Evolutionary conservation across 2,888 invertebrate species (phyloP).

Genomic region (Eristalis pertinax): DNA sequence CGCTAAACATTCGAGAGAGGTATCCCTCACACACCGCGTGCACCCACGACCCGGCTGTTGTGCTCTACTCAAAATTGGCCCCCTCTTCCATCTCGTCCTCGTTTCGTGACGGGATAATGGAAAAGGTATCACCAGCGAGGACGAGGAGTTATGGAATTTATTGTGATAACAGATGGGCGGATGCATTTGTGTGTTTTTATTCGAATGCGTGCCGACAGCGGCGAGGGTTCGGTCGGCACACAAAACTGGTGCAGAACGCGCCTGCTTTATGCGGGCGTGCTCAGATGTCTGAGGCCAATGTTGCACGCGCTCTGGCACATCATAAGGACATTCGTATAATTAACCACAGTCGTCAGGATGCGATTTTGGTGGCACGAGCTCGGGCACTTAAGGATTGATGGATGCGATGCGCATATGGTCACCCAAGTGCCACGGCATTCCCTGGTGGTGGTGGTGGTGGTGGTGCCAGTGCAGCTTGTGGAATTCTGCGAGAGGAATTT

Average conservation of each 20-base stretch:
- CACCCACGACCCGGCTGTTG: slow-evolving; percentile 63
- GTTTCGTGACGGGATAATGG: slow-evolving; percentile 28
- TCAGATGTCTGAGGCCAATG: neutral
- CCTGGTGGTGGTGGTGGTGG: neutral
- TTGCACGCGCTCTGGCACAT: slow-evolving; percentile 48
- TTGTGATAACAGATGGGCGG: slow-evolving; percentile 72
- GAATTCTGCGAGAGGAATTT: slow-evolving; percentile 35
- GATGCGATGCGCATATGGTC: slow-evolving; percentile 54
- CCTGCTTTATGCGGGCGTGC: slow-evolving; percentile 61
- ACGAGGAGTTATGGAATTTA: slow-evolving; percentile 59
- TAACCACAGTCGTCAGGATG: slow-evolving; percentile 41
- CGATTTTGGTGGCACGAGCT: slow-evolving; percentile 33
- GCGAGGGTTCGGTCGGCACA: neutral
- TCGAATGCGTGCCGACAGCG: slow-evolving; percentile 35
- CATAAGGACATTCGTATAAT: slow-evolving; percentile 19
- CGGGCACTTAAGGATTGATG: slow-evolving; percentile 34
- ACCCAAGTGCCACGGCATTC: slow-evolving; percentile 27
- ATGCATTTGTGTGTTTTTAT: slow-evolving; percentile 56
- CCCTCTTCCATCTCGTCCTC: neutral
- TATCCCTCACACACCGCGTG: too few species aligned
- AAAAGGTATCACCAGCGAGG: slow-evolving; percentile 37
- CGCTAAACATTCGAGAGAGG: slow-evolving; percentile 43
- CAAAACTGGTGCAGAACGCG: slow-evolving; percentile 40
- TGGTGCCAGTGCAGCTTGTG: neutral
- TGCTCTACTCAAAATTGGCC: slow-evolving; percentile 46